Conservation (phyloP, 1,140 invertebrate species). For the Episyrphus balteatus region DNA sequence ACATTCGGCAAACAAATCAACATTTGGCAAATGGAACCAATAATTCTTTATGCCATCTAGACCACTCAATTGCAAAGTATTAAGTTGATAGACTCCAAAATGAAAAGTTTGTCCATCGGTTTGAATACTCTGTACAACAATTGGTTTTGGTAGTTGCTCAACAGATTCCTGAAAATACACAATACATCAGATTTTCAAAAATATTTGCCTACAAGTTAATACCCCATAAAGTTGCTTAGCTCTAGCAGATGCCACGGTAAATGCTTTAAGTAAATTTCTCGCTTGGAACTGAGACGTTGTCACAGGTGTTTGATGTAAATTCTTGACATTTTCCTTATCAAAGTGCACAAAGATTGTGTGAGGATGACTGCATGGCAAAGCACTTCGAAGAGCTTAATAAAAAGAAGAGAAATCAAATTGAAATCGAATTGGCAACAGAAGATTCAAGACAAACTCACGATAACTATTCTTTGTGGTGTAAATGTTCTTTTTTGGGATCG, state of each 20-base stretch:
- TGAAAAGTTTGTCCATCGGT: conserved; percentile 62
- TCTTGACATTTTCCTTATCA: conserved; percentile 49
- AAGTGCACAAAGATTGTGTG: conserved; percentile 66
- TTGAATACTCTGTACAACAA: conserved; percentile 69
- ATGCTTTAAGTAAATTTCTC: conserved; percentile 58
- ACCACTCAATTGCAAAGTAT: conserved; percentile 59
- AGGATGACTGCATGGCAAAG: conserved; percentile 40
- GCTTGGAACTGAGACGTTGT: conserved; percentile 51
- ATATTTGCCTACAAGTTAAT: conserved; percentile 19
- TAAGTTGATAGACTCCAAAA: conserved; percentile 76
- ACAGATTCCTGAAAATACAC: conserved; percentile 42
- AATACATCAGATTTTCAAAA: conserved; percentile 6
- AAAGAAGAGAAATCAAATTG: neutral
- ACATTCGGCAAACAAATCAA: conserved; percentile 57
- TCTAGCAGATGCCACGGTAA: conserved; percentile 54
- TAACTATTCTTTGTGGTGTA: conserved; percentile 50
- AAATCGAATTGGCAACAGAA: neutral
- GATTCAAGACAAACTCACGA: conserved; percentile 48
- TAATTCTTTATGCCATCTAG: conserved; percentile 59
- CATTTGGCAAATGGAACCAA: conserved; percentile 53
- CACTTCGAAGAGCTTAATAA: conserved; percentile 45
- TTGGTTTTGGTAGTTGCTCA: conserved; percentile 58
- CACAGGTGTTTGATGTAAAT: conserved; percentile 55
- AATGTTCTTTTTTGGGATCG: conserved; percentile 51
- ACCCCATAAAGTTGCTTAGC: conserved; percentile 61